Conservation (phyloP, 2,888 invertebrate genomes). For the Xestobium rufovillosum region DNA sequence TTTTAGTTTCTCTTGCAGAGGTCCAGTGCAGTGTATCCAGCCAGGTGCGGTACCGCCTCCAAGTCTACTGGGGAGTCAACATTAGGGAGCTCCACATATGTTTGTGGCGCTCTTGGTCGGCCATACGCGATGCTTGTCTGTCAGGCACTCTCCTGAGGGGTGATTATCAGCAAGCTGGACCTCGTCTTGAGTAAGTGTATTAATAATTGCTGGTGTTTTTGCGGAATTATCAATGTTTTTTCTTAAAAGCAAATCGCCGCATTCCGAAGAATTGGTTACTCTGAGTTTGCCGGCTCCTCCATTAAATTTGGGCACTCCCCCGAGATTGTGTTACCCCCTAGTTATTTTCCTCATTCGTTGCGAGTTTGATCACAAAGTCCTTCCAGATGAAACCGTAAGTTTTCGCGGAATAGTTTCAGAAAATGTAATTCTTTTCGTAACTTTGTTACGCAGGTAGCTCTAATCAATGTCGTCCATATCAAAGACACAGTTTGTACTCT, state of each 20-base stretch:
- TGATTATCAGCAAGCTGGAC: constrained; percentile 40
- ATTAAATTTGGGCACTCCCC: constrained; percentile 63
- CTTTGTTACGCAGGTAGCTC: constrained; percentile 58
- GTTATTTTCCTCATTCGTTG: constrained; percentile 66
- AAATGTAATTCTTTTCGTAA: constrained; percentile 8
- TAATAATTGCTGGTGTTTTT: constrained; percentile 1
- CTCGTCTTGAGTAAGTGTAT: constrained; percentile 33
- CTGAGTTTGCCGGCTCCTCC: constrained; percentile 55
- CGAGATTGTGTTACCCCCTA: constrained; percentile 67
- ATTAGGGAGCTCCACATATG: constrained; percentile 69
- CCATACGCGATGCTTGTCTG: constrained; percentile 56
- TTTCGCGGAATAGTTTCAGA: neutral
- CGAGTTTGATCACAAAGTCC: constrained; percentile 50
- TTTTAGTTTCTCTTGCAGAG: constrained; percentile 57
- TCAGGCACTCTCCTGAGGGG: constrained; percentile 51
- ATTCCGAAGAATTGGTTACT: constrained; percentile 58
- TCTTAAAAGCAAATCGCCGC: constrained; percentile 52
- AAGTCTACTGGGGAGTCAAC: constrained; percentile 73
- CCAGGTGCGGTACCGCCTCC: constrained; percentile 65
- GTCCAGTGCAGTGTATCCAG: constrained; percentile 67
- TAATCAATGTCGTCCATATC: constrained; percentile 77
- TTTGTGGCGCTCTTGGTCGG: constrained; percentile 64
- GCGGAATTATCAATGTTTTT: neutral
- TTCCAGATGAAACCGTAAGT: constrained; percentile 72
- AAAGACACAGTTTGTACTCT: constrained; percentile 72